Percentiles rank a stretch among this genome's conserved stretches.
phyloP scores from a whole-genome alignment of 2,113 vertebrate genomes.

The Campylorhamphus procurvoides region DNA sequence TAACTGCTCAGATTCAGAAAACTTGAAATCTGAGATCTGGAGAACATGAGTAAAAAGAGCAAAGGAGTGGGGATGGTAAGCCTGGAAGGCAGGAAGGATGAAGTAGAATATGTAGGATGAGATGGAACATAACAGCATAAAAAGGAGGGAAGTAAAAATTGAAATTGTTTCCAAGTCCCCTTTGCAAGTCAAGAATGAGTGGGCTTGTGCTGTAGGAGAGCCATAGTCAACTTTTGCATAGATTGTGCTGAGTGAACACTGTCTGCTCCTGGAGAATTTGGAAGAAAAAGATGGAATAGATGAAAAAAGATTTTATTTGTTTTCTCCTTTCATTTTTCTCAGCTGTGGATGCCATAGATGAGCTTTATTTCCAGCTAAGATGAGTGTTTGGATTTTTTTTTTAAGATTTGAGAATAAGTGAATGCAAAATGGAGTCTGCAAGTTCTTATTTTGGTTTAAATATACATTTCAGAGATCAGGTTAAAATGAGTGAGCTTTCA shows the following conservation, averaged over 20 bases:
- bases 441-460: neutral
- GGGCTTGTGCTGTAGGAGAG: neutral
- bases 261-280: neutral
- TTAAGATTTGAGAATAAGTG: neutral
- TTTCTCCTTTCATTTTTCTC: neutral
- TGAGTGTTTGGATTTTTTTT: neutral
- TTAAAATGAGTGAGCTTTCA: neutral
- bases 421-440: neutral
- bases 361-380: neutral
- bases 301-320: neutral
- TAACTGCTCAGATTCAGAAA: neutral
- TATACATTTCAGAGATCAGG: neutral
- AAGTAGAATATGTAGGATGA: too few species aligned
- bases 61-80: neutral
- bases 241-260: neutral
- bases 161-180: neutral
- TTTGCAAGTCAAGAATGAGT: neutral
- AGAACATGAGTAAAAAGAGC: neutral
- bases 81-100: neutral
- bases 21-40: neutral
- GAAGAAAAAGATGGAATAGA: neutral
- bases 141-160: neutral
- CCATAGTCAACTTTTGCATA: fast-evolving
- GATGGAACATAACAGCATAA: neutral
- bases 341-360: neutral